Evolutionary conservation across 2,797 vertebrate genomes (phyloP).

Genomic region (Melopsittacus undulatus): DNA sequence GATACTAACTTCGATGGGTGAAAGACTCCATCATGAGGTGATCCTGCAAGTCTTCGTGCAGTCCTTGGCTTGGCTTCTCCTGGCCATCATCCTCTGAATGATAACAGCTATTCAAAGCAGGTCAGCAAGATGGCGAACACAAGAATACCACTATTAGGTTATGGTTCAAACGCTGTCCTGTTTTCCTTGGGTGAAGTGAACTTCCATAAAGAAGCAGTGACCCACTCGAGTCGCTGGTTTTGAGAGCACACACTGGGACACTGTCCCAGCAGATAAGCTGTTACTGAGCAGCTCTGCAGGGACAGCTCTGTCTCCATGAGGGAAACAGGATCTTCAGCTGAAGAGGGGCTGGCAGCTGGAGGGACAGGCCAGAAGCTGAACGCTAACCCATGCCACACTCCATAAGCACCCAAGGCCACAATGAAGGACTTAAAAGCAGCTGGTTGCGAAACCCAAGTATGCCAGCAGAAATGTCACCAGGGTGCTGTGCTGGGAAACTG

Average conservation of each 20-base stretch:
- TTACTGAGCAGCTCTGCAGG: neutral
- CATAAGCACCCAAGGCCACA: neutral
- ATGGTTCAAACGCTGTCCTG: neutral
- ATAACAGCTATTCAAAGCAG: neutral
- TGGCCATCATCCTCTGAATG: neutral
- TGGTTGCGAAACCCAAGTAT: fast-evolving
- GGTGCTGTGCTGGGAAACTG: neutral
- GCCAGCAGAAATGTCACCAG: neutral
- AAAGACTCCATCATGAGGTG: neutral
- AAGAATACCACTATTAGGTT: neutral
- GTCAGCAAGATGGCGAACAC: neutral
- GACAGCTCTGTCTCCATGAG: neutral
- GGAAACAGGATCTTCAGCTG: too few species aligned
- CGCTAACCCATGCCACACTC: neutral
- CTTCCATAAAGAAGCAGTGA: neutral
- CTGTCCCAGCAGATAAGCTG: neutral
- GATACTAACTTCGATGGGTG: neutral
- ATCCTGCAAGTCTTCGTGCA: neutral
- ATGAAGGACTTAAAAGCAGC: neutral
- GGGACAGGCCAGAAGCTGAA: neutral
- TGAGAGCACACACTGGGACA: neutral
- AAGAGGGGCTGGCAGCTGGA: neutral
- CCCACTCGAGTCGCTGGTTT: too few species aligned
- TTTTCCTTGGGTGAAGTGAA: neutral
- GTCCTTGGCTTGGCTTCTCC: neutral